phyloP scores from a whole-genome alignment of 2,888 invertebrate species.

The Cloeon dipterum region DNA sequence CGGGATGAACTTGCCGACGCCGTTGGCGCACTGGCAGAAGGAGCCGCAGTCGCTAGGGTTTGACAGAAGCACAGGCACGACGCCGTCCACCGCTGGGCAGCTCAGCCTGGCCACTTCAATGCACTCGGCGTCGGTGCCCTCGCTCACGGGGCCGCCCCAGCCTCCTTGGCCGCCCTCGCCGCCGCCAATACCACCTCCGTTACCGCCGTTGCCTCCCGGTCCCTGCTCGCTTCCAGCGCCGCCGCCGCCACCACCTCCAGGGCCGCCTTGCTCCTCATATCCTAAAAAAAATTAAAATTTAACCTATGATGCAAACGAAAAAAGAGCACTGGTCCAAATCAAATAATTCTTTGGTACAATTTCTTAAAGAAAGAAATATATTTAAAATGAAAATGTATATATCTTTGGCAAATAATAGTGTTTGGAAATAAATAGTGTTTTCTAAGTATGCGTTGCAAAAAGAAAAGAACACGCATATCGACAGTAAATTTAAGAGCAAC shows the following conservation, averaged over 20 bases:
- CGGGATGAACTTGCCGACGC: background rate
- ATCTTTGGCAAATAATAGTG: too few relatives aligned
- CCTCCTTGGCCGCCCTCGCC: background rate
- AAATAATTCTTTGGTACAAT: too few relatives aligned
- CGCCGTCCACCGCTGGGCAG: background rate
- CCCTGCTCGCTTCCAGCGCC: background rate
- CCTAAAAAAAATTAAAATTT: too few relatives aligned
- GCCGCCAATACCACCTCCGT: background rate
- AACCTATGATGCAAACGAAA: too few relatives aligned
- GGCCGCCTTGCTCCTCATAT: too few relatives aligned
- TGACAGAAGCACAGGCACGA: background rate
- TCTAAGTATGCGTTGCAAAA: too few relatives aligned
- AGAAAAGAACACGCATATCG: too few relatives aligned
- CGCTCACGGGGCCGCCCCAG: background rate
- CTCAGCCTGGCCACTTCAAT: background rate
- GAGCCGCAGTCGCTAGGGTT: background rate
- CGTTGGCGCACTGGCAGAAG: background rate
- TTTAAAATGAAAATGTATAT: too few relatives aligned
- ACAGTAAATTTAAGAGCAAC: too few relatives aligned
- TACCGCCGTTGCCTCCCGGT: background rate
- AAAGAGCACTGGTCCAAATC: too few relatives aligned
- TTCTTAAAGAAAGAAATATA: too few relatives aligned
- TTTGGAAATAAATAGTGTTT: too few relatives aligned
- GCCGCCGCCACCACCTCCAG: background rate
- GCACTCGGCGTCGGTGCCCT: constrained; percentile 1